Base-by-base conservation (phyloP, 2,113 vertebrate genomes). In the Dissostichus mawsoni region DNA sequence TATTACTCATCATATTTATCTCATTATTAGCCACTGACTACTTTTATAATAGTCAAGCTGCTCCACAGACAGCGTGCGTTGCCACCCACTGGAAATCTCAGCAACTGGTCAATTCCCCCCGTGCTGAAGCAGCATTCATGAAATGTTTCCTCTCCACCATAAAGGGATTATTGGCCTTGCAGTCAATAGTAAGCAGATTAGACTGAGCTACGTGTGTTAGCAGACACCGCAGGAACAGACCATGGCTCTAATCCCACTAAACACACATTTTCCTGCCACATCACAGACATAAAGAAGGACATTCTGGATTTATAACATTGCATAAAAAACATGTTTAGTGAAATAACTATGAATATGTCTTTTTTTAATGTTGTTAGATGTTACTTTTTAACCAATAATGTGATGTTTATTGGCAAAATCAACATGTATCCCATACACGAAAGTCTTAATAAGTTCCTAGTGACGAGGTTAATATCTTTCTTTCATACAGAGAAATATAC, bases 111-210 rank as follows among this genome's bases (percentile, higher is more conserved):
- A 83, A 55, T 55, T 72, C 50, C 47, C 68, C 75, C 69, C 53
- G 45, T 74, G 87, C 66, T 81, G 75, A 76, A 79, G 74, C 82
- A 80, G 77, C 50, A 77, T 83, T 69, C 74, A 68, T 71, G 71
- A 83, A 81, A 86, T 90, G 83, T 89, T 87, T 92, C 73, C 67
- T 73, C 69, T 90, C 84, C 58, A 85, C 80, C 56, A 69, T 89
- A 76, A 93, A 93, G n/a, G 47, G 89, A 93, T 92, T 93, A 93
- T 81, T 85, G 86, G 80, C 87, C 82, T 87, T 84, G 71, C 65
- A 91, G 81, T 92, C 92, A 90, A 91, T 88, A 87, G 83, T 91
- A 93, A 93, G 17, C 71, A 91, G 88, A 92, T 91, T 92, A 92
- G 80, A 82, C 81, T 56, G 69, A 90, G 78, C 87, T 78, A 85